Conservation (phyloP, 2,888 invertebrate species). For the Tetragonula carbonaria region DNA sequence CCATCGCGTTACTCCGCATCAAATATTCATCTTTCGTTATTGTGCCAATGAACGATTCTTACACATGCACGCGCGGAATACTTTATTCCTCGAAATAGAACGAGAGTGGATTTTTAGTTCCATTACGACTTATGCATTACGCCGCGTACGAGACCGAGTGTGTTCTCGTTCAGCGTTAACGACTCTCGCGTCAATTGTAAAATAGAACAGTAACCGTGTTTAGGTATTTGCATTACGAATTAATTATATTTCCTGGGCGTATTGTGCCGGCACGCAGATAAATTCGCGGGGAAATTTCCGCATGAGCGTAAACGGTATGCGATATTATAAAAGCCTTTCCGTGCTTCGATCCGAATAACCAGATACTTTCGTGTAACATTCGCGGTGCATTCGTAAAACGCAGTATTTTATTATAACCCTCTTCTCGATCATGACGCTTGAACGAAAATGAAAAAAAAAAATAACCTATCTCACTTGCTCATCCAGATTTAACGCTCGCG, state of each 20-base stretch:
- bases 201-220: constrained; percentile 17
- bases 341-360: constrained; percentile 13
- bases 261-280: background rate
- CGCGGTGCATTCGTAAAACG: background rate
- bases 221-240: constrained; percentile 22
- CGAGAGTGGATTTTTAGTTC: background rate
- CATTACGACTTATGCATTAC: background rate
- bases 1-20: background rate
- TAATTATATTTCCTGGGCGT: background rate
- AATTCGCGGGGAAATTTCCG: constrained; percentile 8
- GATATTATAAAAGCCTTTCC: constrained; percentile 1
- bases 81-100: background rate
- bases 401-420: background rate
- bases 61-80: background rate
- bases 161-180: background rate
- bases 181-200: constrained; percentile 14
- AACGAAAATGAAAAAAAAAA: background rate
- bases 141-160: background rate
- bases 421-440: background rate
- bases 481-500: background rate
- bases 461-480: background rate
- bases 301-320: background rate
- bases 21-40: background rate
- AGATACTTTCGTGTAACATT: background rate
- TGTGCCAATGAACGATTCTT: background rate